phyloP scores from a whole-genome alignment of 1,140 invertebrate species.

The Trichogramma pretiosum region DNA sequence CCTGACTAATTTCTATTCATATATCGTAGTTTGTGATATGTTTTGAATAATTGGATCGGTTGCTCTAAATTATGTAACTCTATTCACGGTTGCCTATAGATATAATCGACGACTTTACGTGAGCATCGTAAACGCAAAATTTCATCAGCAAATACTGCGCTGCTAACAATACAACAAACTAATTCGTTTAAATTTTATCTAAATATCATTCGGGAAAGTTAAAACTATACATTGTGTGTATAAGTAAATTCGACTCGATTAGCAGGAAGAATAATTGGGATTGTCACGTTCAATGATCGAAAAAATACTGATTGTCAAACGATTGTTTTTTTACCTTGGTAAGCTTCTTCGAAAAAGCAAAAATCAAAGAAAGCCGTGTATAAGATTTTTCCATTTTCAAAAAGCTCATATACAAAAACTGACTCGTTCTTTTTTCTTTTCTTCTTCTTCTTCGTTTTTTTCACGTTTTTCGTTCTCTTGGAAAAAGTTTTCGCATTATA shows the following conservation, averaged over 20 bases:
- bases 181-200: not conserved
- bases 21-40: too few species aligned
- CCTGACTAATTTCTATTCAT: too few species aligned
- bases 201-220: not conserved
- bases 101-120: not conserved
- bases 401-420: too few species aligned
- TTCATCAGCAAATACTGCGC: not conserved
- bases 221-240: not conserved
- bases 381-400: too few species aligned
- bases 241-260: constrained; percentile 8
- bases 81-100: not conserved
- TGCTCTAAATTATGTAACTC: too few species aligned
- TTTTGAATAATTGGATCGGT: too few species aligned
- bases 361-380: too few species aligned
- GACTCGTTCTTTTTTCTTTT: not conserved
- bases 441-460: not conserved
- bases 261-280: constrained; percentile 11
- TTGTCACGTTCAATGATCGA: constrained; percentile 13
- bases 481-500: not conserved
- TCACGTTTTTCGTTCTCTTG: not conserved
- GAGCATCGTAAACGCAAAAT: too few species aligned
- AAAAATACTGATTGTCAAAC: constrained; percentile 16
- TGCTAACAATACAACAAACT: not conserved
- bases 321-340: not conserved
- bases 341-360: not conserved